A percentile compares a stretch with the other conserved stretches of the same genome.
These are phyloP conservation scores for Laterallus jamaicensis DNA, from an alignment of 2,113 vertebrate species.

Conservation along the genomic window DNA sequence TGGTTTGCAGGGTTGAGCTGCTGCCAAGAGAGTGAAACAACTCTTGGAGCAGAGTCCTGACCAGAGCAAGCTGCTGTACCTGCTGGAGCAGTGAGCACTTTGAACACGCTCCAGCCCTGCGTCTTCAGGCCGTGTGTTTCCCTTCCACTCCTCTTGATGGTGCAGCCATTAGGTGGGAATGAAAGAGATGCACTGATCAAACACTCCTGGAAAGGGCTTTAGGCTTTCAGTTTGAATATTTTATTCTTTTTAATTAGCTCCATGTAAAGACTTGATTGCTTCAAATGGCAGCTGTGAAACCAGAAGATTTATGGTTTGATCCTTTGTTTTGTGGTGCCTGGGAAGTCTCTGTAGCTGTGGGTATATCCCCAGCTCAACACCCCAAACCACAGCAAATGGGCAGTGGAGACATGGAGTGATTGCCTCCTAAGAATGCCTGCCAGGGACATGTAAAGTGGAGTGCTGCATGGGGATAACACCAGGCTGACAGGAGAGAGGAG, in stretches of 20 bases:
- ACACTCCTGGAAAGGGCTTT: constrained; percentile 22
- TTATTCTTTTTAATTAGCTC: constrained; percentile 35
- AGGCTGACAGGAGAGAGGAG: background rate
- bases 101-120: background rate
- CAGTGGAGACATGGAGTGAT: background rate
- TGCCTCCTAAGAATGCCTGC: background rate
- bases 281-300: background rate
- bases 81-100: background rate
- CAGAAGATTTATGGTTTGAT: background rate
- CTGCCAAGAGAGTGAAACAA: background rate
- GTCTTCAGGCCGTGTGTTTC: background rate
- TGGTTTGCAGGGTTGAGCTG: background rate
- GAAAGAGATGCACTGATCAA: constrained; percentile 45
- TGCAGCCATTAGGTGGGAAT: constrained; percentile 26
- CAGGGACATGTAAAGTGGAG: background rate
- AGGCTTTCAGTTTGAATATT: constrained; percentile 27
- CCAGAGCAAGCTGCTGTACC: background rate
- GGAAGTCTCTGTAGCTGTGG: background rate
- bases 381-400: background rate
- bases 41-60: background rate
- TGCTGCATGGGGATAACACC: background rate
- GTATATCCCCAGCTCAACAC: background rate
- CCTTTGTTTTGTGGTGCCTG: background rate
- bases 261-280: background rate
- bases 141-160: background rate